phyloP scores from a whole-genome alignment of 2,888 invertebrate genomes.

The Podabrus alpinus region DNA sequence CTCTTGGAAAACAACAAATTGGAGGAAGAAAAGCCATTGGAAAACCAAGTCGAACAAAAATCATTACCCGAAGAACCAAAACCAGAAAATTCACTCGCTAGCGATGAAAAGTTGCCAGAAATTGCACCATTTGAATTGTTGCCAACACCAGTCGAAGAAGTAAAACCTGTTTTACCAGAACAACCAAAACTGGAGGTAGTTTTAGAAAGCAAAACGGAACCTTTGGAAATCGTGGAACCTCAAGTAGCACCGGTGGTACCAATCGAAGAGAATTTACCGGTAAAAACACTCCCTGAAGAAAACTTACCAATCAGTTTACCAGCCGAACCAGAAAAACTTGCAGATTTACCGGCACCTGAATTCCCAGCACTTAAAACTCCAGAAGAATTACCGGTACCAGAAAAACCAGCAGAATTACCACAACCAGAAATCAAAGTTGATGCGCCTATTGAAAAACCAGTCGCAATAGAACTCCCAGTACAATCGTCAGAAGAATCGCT shows the following conservation, averaged over 20 bases:
- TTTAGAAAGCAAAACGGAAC: not conserved
- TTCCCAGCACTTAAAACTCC: conserved; percentile 18
- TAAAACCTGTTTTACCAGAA: conserved; percentile 2
- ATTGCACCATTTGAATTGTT: conserved; percentile 25
- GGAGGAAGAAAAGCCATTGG: conserved; percentile 28
- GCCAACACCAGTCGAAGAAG: conserved; percentile 25
- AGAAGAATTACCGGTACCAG: conserved; percentile 22
- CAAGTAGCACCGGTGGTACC: not conserved
- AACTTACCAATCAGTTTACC: not conserved
- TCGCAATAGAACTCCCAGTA: not conserved
- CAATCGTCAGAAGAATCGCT: conserved; percentile 14
- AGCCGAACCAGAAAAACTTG: conserved; percentile 1
- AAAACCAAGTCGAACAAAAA: conserved; percentile 7
- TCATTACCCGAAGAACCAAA: conserved; percentile 7
- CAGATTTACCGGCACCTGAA: conserved; percentile 4
- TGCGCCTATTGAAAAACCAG: not conserved
- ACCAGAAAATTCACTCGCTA: conserved; percentile 5
- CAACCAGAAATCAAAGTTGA: conserved; percentile 4
- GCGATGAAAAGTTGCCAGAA: conserved; percentile 30
- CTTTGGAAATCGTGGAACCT: not conserved
- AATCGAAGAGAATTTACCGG: not conserved
- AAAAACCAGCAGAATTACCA: conserved; percentile 21
- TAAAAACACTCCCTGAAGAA: not conserved
- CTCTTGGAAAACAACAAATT: conserved; percentile 1
- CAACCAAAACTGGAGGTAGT: conserved; percentile 3